Percentiles rank a stretch among this genome's conserved stretches.
These are phyloP conservation scores for Epinephelus coioides DNA, from an alignment of 2,797 vertebrate species.

Conservation along the genomic window DNA sequence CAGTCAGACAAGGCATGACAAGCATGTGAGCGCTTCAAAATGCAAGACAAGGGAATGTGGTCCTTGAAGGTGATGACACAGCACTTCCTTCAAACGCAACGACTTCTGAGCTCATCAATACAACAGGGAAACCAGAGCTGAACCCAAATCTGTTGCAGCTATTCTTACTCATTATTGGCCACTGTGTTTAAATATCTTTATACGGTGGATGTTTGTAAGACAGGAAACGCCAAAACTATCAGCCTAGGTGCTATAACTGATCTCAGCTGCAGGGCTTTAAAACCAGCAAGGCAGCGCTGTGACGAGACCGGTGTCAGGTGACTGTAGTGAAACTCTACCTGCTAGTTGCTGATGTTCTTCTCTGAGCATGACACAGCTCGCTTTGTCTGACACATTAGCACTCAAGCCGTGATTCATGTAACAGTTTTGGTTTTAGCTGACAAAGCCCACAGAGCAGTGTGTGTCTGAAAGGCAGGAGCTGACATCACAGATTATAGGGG, in stretches of 20 bases:
- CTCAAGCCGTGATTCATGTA: neutral
- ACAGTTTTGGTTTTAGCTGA: slow-evolving; percentile 7
- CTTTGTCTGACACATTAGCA: slow-evolving; percentile 27
- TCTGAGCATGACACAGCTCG: slow-evolving; percentile 36
- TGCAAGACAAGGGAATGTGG: slow-evolving; percentile 29
- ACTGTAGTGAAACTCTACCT: slow-evolving; percentile 62
- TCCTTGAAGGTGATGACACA: slow-evolving; percentile 49
- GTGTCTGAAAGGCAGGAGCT: slow-evolving; percentile 23
- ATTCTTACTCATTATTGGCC: neutral
- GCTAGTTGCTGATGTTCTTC: slow-evolving; percentile 22
- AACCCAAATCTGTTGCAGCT: neutral
- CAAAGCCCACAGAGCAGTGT: slow-evolving; percentile 17
- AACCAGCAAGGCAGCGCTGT: slow-evolving; percentile 11
- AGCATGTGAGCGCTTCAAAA: slow-evolving; percentile 64
- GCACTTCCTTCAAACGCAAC: slow-evolving; percentile 33
- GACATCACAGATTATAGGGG: slow-evolving; percentile 54
- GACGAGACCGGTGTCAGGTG: slow-evolving; percentile 50
- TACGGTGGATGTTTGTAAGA: neutral
- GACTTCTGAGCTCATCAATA: slow-evolving; percentile 18
- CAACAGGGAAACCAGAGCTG: slow-evolving; percentile 2
- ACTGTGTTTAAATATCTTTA: neutral
- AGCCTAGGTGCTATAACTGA: neutral
- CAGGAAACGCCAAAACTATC: slow-evolving; percentile 27
- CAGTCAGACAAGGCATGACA: slow-evolving; percentile 59
- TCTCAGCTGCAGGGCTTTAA: slow-evolving; percentile 3